Conservation (phyloP, 2,888 invertebrate genomes). For the Lochmaea crataegi region DNA sequence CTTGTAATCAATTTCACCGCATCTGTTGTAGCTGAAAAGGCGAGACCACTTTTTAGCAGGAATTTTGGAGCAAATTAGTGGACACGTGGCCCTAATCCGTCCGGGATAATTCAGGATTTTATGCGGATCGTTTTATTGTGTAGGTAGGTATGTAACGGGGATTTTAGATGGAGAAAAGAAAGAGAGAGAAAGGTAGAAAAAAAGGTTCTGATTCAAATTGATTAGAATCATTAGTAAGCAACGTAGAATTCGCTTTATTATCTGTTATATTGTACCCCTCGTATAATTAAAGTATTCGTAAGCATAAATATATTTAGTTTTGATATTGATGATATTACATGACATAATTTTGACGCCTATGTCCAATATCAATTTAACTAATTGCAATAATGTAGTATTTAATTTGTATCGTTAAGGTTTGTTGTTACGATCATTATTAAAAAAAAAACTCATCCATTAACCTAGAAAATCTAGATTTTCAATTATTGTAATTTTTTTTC, state of each 20-base stretch:
- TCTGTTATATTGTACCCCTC: background rate
- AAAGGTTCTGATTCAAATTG: background rate
- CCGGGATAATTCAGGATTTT: conserved; percentile 25
- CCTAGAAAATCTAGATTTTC: background rate
- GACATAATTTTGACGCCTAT: too few relatives aligned
- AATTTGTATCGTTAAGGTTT: too few relatives aligned
- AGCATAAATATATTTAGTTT: too few relatives aligned
- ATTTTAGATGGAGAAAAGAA: background rate
- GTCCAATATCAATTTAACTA: too few relatives aligned
- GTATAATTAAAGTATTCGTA: too few relatives aligned
- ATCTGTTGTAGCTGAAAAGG: conserved; percentile 32
- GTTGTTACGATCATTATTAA: too few relatives aligned
- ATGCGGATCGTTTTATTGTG: conserved; percentile 25
- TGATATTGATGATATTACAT: too few relatives aligned
- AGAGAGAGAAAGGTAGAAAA: background rate
- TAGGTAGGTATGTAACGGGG: conserved; percentile 11
- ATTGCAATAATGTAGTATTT: too few relatives aligned
- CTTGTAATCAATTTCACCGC: conserved; percentile 40
- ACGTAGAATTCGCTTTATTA: background rate
- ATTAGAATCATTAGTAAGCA: background rate
- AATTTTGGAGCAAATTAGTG: conserved; percentile 27
- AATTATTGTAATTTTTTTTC: background rate
- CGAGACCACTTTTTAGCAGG: conserved; percentile 25
- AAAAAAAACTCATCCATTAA: too few relatives aligned
- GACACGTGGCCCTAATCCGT: conserved; percentile 25